Base-by-base conservation (phyloP, 2,113 vertebrate genomes). In the Larimichthys crocea region DNA sequence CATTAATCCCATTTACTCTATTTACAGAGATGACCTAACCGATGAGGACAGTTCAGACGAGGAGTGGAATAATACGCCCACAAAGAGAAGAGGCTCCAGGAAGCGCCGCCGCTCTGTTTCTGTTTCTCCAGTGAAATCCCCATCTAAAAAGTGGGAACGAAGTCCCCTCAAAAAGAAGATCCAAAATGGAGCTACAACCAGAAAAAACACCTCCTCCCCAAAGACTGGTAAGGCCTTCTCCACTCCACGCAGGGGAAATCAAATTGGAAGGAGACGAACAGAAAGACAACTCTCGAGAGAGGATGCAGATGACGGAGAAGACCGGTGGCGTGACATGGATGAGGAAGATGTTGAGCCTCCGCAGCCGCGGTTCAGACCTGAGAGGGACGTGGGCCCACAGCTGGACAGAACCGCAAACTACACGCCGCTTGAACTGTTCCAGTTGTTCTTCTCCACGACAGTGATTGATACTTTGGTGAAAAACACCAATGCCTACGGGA, bases 401-500 rank as follows among this genome's bases (percentile, higher is more conserved):
- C 74, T 92, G 44, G 86, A 82, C 86, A 53, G 85, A 31, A 92
- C 88, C 0, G 83, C 85, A 0, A 65, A 71, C n/a, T 92, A 92
- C 88, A 89, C 78, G 0, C 89, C 91, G 0, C 91, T 91, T 0
- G 91, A 92, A 22, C 85, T 91, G 0, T 91, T 92, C 56, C 90
- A 91, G 82, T 69, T 91, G 10, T 92, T 86, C 62, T 92, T 92
- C 66, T 90, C 91, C 1, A 73, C 60, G 0, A 79, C 82, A 2
- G 90, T 92, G 0, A 86, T 92, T 1, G 15, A 81, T 10, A 90
- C 83, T 0, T 3, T 92, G 71, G 80, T 92, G 0, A 88, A 29
- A 68, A 90, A 92, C 74, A 92, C 86, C 46, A 91, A 92, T 0
- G 40, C 70, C 31, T 86, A 91, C 5, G 90, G 83, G 35, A 12